phyloP scores from a whole-genome alignment of 2,113 vertebrate species.

The Serinus canaria region DNA sequence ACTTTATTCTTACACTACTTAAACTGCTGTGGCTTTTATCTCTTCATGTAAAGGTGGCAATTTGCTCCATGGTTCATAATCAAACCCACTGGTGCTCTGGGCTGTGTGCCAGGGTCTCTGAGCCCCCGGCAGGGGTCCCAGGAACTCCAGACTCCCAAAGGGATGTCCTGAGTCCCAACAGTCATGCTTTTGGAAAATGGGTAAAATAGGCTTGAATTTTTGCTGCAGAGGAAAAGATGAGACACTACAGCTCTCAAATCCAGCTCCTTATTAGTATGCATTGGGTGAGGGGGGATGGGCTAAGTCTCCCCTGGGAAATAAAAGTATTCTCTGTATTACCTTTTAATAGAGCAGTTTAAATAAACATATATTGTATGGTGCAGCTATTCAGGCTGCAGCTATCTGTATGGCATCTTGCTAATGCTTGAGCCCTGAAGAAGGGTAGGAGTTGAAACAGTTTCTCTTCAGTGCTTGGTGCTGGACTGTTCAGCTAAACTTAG shows the following conservation, averaged over 20 bases:
- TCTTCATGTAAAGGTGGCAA: too few relatives aligned
- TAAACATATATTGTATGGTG: background rate
- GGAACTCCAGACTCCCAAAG: too few relatives aligned
- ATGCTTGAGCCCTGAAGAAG: background rate
- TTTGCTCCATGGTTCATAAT: too few relatives aligned
- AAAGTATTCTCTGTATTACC: background rate
- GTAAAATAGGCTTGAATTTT: background rate
- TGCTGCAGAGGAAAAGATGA: background rate
- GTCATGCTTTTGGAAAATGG: background rate
- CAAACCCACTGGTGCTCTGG: too few relatives aligned
- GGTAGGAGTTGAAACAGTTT: background rate
- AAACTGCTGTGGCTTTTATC: too few relatives aligned
- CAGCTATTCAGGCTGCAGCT: fast-evolving
- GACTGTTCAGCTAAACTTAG: background rate
- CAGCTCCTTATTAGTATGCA: background rate
- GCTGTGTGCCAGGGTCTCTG: too few relatives aligned
- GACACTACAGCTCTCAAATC: background rate
- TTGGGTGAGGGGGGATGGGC: background rate
- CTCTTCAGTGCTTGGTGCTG: background rate
- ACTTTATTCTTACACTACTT: too few relatives aligned
- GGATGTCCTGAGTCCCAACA: too few relatives aligned
- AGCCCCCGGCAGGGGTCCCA: too few relatives aligned
- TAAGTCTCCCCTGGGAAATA: background rate
- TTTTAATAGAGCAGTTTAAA: background rate
- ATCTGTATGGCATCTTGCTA: fast-evolving